Evolutionary conservation across 2,113 vertebrate genomes (phyloP).

Genomic region (Thalassoma bifasciatum): DNA sequence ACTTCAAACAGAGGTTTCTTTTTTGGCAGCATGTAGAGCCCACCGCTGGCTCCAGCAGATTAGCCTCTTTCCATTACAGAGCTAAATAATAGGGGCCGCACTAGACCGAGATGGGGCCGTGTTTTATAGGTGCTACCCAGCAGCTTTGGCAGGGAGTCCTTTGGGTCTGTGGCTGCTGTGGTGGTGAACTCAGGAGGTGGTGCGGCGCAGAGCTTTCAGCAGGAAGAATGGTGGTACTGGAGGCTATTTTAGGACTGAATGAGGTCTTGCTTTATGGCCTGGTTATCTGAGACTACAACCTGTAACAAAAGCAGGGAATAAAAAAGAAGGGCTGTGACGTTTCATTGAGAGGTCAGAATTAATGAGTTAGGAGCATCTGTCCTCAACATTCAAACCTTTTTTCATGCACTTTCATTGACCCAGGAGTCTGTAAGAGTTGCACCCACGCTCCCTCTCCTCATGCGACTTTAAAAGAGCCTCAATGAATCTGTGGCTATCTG

Average conservation of each 20-base stretch:
- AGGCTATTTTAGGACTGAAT: constrained; percentile 66
- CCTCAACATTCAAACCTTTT: neutral
- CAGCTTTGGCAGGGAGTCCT: constrained; percentile 60
- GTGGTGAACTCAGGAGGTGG: constrained; percentile 57
- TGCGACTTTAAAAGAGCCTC: constrained; percentile 25
- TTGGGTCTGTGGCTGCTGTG: constrained; percentile 69
- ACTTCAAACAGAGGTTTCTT: constrained; percentile 60
- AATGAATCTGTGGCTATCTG: constrained; percentile 24
- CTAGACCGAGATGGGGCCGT: constrained; percentile 53
- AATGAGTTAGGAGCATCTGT: constrained; percentile 12
- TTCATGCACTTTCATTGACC: constrained; percentile 51
- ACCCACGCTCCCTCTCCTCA: neutral
- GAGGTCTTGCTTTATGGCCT: constrained; percentile 59
- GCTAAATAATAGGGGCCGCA: constrained; percentile 68
- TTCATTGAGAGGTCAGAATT: constrained; percentile 39
- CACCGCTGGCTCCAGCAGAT: constrained; percentile 63
- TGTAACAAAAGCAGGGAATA: constrained; percentile 53
- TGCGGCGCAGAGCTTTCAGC: constrained; percentile 43
- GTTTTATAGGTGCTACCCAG: constrained; percentile 77
- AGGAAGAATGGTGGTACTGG: constrained; percentile 56
- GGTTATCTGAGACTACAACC: constrained; percentile 58
- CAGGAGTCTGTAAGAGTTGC: neutral
- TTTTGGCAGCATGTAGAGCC: constrained; percentile 50
- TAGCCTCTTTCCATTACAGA: constrained; percentile 73
- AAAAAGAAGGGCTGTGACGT: constrained; percentile 30